Evolutionary conservation across 2,888 invertebrate genomes (phyloP).

Genomic region (Himalopsyche anomala): DNA sequence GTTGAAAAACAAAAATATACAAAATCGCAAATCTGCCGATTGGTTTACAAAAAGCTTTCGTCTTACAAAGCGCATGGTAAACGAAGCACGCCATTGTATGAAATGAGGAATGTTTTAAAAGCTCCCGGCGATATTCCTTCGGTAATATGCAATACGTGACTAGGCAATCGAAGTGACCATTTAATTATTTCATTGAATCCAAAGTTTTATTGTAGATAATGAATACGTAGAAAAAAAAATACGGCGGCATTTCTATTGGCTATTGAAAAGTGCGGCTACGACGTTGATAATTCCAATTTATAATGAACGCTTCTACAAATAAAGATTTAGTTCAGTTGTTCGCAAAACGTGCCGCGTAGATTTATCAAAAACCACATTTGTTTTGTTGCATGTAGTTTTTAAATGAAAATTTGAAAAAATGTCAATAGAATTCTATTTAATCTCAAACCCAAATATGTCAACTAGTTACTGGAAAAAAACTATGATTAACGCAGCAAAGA

Average conservation of each 20-base stretch:
- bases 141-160: conserved; percentile 51
- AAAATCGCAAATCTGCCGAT: not conserved
- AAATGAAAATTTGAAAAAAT: no score
- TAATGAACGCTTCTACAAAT: not conserved
- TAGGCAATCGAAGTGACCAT: conserved; percentile 48
- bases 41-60: not conserved
- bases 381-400: no score
- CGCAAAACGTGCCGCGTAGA: no score
- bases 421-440: no score
- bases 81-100: not conserved
- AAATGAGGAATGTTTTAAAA: conserved; percentile 29
- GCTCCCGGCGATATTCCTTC: conserved; percentile 48
- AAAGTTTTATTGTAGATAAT: not conserved
- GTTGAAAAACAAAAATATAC: no score
- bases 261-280: not conserved
- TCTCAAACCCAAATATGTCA: no score
- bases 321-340: no score
- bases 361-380: no score
- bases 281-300: not conserved
- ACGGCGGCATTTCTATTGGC: not conserved
- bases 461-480: no score
- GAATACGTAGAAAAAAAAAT: not conserved
- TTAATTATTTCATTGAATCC: conserved; percentile 36
- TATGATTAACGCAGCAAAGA: no score
- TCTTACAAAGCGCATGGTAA: not conserved